Percentiles rank a stretch among this genome's conserved stretches.
These are phyloP conservation scores for Lophius americanus DNA, from an alignment of 2,797 vertebrate species.

Conservation along the genomic window DNA sequence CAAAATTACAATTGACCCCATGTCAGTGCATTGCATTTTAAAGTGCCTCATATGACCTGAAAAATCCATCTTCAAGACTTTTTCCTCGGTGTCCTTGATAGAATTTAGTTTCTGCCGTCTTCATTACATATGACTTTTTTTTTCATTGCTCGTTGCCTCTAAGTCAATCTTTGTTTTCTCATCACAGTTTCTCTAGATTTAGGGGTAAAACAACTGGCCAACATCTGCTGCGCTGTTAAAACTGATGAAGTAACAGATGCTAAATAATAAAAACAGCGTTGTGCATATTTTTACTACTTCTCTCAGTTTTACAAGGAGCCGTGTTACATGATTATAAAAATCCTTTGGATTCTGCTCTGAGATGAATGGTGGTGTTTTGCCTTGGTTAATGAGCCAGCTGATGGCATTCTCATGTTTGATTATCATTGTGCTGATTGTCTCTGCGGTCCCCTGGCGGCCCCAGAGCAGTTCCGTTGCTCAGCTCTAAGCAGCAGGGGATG, in stretches of 20 bases:
- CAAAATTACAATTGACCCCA: constrained; percentile 83
- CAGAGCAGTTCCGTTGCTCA: constrained; percentile 26
- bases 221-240: constrained; percentile 63
- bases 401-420: constrained; percentile 73
- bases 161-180: constrained; percentile 60
- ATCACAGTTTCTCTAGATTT: constrained; percentile 56
- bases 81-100: constrained; percentile 60
- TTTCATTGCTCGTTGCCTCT: constrained; percentile 39
- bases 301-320: constrained; percentile 49
- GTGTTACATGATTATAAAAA: constrained; percentile 53
- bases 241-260: constrained; percentile 70
- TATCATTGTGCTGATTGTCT: constrained; percentile 59
- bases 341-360: constrained; percentile 52
- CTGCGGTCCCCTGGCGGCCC: constrained; percentile 44
- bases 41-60: constrained; percentile 74
- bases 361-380: constrained; percentile 68
- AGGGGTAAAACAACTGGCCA: constrained; percentile 48
- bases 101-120: constrained; percentile 52
- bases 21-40: constrained; percentile 70
- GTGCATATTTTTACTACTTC: constrained; percentile 44
- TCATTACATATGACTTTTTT: constrained; percentile 31
- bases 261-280: constrained; percentile 59
- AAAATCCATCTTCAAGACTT: constrained; percentile 61
- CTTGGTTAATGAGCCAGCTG: constrained; percentile 73
- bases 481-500: constrained; percentile 38